These are phyloP conservation scores for Macrobrachium nipponense DNA, from an alignment of 1,140 invertebrate genomes.

Conservation along the genomic window DNA sequence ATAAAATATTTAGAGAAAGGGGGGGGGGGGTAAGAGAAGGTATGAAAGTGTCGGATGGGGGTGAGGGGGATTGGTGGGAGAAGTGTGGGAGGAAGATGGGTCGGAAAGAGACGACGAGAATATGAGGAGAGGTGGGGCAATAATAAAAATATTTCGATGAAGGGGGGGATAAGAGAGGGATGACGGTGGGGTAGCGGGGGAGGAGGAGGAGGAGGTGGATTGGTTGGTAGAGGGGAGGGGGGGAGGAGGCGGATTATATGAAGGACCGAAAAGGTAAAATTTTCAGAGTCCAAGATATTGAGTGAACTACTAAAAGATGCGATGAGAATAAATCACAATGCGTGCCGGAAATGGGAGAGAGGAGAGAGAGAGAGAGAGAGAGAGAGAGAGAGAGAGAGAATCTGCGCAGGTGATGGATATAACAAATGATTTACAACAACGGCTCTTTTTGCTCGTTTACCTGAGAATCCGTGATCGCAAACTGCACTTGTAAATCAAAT, in stretches of 20 bases:
- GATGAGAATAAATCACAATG: background rate
- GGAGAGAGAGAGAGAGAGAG: background rate
- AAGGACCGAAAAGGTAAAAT: background rate
- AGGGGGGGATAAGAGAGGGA: no score
- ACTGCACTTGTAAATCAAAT: no score
- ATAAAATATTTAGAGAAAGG: background rate
- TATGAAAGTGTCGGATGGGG: background rate
- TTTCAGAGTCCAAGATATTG: no score
- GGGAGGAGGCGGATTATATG: background rate
- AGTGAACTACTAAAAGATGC: background rate
- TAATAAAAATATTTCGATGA: no score
- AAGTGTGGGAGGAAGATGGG: no score
- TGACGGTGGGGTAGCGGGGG: no score
- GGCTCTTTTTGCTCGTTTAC: no score
- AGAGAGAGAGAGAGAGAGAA: background rate
- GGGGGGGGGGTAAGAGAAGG: background rate
- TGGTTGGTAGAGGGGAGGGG: background rate
- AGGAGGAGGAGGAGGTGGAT: background rate
- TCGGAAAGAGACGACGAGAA: no score
- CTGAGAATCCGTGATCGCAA: no score
- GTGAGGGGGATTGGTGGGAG: background rate
- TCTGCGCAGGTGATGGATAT: no score
- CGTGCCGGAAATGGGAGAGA: background rate
- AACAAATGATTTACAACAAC: no score
- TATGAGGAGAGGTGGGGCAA: no score